Evolutionary conservation across 2,797 vertebrate species (phyloP).

Genomic region (Steatocranus sp.): DNA sequence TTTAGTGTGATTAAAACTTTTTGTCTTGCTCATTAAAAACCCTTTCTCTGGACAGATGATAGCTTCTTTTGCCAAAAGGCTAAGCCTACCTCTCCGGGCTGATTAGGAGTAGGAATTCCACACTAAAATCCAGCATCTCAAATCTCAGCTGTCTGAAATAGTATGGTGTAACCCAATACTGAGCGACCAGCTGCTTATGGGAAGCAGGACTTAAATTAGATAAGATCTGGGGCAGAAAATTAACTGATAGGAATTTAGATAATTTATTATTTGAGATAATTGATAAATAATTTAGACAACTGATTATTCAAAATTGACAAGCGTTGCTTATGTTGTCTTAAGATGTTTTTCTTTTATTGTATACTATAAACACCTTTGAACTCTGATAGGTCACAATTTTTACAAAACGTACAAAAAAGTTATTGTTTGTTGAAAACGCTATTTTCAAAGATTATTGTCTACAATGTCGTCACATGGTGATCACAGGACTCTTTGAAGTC

Average conservation of each 20-base stretch:
- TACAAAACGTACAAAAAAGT: neutral
- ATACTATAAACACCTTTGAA: neutral
- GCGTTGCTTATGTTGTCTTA: neutral
- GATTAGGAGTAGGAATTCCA: constrained; percentile 14
- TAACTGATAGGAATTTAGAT: neutral
- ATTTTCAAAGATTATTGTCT: neutral
- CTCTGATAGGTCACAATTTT: neutral
- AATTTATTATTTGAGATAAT: neutral
- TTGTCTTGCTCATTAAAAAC: constrained; percentile 55
- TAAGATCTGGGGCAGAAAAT: neutral
- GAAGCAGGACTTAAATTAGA: neutral
- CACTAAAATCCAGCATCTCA: neutral
- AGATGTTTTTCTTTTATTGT: neutral
- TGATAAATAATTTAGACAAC: neutral
- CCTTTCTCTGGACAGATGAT: constrained; percentile 42
- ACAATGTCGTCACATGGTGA: neutral
- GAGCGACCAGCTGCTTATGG: neutral
- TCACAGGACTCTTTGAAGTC: neutral
- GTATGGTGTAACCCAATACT: neutral
- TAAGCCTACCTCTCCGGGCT: constrained; percentile 10
- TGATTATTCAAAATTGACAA: neutral
- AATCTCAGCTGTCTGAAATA: neutral
- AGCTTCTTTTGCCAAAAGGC: constrained; percentile 29
- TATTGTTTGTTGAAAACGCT: neutral
- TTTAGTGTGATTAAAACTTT: constrained; percentile 61